Conservation (phyloP, 2,113 vertebrate species). For the Psephotus haematonotus region DNA sequence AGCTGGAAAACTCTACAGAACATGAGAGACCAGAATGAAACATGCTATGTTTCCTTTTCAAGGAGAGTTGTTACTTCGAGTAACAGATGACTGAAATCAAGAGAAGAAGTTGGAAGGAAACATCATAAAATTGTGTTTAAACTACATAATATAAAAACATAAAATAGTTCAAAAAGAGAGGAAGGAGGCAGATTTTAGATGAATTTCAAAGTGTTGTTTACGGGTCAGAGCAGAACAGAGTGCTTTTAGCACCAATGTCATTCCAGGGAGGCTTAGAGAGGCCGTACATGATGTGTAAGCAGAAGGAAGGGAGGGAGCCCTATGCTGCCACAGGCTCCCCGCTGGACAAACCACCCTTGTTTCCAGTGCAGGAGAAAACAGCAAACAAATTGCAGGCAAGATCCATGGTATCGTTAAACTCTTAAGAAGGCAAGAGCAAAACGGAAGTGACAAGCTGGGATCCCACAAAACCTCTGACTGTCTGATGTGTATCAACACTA, state of each 20-base stretch:
- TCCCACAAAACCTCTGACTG: neutral
- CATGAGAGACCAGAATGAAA: neutral
- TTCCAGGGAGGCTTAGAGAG: neutral
- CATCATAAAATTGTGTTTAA: neutral
- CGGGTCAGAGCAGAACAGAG: neutral
- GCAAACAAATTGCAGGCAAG: neutral
- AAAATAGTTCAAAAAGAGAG: neutral
- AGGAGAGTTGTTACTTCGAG: neutral
- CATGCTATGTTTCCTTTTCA: neutral
- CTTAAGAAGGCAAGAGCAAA: neutral
- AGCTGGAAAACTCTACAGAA: neutral
- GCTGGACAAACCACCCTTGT: rapidly evolving
- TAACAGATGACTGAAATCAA: neutral
- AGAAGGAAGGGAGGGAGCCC: neutral
- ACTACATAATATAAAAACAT: neutral
- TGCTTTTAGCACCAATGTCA: rapidly evolving
- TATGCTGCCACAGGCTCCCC: neutral
- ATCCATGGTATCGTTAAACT: neutral
- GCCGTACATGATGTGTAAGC: rapidly evolving
- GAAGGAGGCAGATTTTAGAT: neutral
- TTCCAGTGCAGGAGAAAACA: neutral
- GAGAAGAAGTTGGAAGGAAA: neutral
- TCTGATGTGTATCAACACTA: neutral
- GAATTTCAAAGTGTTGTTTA: neutral
- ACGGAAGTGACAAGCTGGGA: neutral